phyloP scores from a whole-genome alignment of 2,888 invertebrate species.

The Dendrolimus houi region DNA sequence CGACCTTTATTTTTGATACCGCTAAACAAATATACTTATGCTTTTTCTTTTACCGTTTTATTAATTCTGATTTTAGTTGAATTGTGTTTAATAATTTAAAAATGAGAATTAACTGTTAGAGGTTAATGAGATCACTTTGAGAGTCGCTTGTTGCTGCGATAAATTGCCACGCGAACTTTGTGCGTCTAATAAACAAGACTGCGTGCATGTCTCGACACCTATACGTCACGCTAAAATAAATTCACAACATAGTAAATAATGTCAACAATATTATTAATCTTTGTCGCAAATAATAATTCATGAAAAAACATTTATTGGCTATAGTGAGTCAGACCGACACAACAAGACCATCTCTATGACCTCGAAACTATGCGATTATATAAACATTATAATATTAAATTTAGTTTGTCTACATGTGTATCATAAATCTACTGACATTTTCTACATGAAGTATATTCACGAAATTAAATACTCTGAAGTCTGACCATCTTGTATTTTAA shows the following conservation, averaged over 20 bases:
- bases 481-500: too few relatives aligned
- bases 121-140: too few relatives aligned
- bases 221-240: neutral
- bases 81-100: too few relatives aligned
- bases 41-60: too few relatives aligned
- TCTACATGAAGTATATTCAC: neutral
- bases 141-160: too few relatives aligned
- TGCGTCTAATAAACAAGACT: neutral
- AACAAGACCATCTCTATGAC: neutral
- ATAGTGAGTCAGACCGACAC: neutral
- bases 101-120: too few relatives aligned
- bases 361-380: neutral
- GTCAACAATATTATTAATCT: neutral
- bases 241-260: neutral
- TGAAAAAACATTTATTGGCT: neutral
- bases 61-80: too few relatives aligned
- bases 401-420: neutral
- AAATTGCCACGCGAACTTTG: neutral
- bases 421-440: neutral
- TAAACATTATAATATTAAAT: neutral
- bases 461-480: neutral
- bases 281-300: neutral
- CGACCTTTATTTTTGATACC: too few relatives aligned
- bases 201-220: neutral
- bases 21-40: too few relatives aligned